Conservation (phyloP, 1,140 invertebrate genomes). For the Drosophila asahinai region DNA sequence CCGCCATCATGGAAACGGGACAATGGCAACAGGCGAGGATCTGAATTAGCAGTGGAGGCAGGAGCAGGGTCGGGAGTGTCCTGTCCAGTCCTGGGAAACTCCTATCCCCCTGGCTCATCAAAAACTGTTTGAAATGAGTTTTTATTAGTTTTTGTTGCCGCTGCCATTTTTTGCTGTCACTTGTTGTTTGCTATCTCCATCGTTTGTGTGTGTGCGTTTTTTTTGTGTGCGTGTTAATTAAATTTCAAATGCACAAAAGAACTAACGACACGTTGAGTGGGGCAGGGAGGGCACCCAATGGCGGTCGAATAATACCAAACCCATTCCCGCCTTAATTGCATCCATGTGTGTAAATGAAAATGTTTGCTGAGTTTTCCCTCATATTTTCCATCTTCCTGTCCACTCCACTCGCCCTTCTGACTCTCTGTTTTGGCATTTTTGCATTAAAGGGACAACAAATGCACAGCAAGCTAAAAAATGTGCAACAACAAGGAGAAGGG, state of each 20-base stretch:
- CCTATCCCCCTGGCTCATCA: slow-evolving; percentile 56
- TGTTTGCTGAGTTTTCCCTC: slow-evolving; percentile 50
- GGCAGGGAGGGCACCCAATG: neutral
- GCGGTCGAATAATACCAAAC: slow-evolving; percentile 50
- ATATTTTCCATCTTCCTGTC: slow-evolving; percentile 26
- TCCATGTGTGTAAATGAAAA: slow-evolving; percentile 80
- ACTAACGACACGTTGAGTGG: slow-evolving; percentile 60
- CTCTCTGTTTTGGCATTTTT: slow-evolving; percentile 42
- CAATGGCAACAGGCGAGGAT: slow-evolving; percentile 73
- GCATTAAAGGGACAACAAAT: slow-evolving; percentile 34
- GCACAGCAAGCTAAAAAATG: slow-evolving; percentile 10
- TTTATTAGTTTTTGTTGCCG: slow-evolving; percentile 73
- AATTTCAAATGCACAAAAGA: slow-evolving; percentile 81
- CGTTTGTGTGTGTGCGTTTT: slow-evolving; percentile 12
- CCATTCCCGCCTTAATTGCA: slow-evolving; percentile 74
- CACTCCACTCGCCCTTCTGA: neutral
- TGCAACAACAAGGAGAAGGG: slow-evolving; percentile 42
- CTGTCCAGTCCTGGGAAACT: slow-evolving; percentile 38
- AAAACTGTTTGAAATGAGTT: slow-evolving; percentile 77
- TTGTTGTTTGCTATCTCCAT: slow-evolving; percentile 52
- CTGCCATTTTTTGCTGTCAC: slow-evolving; percentile 56
- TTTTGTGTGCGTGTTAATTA: slow-evolving; percentile 73
- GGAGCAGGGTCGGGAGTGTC: slow-evolving; percentile 10
- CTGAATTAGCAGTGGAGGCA: slow-evolving; percentile 66
- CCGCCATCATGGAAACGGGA: slow-evolving; percentile 37